Percentiles rank a stretch among this genome's conserved stretches.
These are phyloP conservation scores for Spilogale gracilis DNA, from an alignment of 2,113 vertebrate genomes.

Conservation along the genomic window DNA sequence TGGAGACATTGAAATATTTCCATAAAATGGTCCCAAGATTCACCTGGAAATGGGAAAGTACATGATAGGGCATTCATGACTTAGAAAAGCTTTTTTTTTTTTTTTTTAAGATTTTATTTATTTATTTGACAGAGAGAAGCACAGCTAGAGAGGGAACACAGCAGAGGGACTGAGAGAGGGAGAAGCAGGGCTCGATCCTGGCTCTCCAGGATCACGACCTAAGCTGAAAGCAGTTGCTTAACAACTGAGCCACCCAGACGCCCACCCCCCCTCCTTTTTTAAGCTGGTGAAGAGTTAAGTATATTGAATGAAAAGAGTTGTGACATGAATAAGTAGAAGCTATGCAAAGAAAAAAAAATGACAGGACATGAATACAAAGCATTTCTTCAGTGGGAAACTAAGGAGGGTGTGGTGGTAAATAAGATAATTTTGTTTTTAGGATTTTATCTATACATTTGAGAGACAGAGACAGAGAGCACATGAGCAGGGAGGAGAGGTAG, in stretches of 20 bases:
- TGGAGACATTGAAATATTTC: neutral
- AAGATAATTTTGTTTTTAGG: neutral
- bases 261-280: neutral
- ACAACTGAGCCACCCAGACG: too few relatives aligned
- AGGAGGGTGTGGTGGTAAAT: neutral
- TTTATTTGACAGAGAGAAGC: too few relatives aligned
- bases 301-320: neutral
- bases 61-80: neutral
- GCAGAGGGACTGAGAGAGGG: too few relatives aligned
- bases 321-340: neutral
- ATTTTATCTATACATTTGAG: too few relatives aligned
- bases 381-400: neutral
- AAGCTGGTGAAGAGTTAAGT: neutral
- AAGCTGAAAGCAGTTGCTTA: too few relatives aligned
- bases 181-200: too few relatives aligned
- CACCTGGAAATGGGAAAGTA: neutral
- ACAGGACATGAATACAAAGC: neutral
- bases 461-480: too few relatives aligned
- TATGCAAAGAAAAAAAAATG: neutral
- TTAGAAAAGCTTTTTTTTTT: slow-evolving; percentile 11
- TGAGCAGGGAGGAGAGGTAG: too few relatives aligned
- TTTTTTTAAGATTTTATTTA: neutral
- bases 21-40: neutral
- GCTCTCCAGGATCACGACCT: too few relatives aligned
- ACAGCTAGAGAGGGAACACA: too few relatives aligned